phyloP scores from a whole-genome alignment of 2,113 vertebrate species.

The Felis chaus region DNA sequence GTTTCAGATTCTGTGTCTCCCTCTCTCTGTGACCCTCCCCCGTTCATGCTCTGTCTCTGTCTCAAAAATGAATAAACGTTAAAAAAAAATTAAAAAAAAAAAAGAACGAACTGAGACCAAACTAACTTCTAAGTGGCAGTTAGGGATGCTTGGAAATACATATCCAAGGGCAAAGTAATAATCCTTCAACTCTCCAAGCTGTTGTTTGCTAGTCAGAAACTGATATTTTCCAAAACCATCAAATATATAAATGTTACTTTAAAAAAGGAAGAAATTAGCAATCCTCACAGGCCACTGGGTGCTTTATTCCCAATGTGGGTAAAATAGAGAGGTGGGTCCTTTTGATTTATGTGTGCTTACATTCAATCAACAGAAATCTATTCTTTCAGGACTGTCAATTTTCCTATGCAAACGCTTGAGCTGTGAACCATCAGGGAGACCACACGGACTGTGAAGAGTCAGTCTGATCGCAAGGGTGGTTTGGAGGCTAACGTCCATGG shows the following conservation, averaged over 20 bases:
- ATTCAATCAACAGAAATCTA: neutral
- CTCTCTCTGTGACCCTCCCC: no score
- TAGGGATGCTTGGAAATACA: neutral
- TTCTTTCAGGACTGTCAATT: neutral
- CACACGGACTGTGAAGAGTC: neutral
- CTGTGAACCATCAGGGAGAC: neutral
- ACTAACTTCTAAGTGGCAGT: neutral
- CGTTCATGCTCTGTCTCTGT: no score
- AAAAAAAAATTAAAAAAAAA: no score
- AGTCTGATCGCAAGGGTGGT: neutral
- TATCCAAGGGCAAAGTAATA: neutral
- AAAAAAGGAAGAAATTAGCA: neutral
- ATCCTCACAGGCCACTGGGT: neutral
- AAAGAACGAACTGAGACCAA: neutral
- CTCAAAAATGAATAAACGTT: no score
- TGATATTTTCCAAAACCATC: neutral
- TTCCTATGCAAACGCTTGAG: neutral
- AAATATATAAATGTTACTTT: neutral
- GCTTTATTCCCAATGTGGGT: neutral
- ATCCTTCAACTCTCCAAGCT: neutral
- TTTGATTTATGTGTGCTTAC: neutral
- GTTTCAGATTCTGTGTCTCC: no score
- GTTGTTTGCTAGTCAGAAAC: constrained; percentile 6
- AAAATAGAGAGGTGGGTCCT: neutral
- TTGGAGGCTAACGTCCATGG: neutral